Evolutionary conservation across 2,797 vertebrate genomes (phyloP), one percentile per base, ranked within the genome.

Genomic region (Lutjanus argentimaculatus): DNA sequence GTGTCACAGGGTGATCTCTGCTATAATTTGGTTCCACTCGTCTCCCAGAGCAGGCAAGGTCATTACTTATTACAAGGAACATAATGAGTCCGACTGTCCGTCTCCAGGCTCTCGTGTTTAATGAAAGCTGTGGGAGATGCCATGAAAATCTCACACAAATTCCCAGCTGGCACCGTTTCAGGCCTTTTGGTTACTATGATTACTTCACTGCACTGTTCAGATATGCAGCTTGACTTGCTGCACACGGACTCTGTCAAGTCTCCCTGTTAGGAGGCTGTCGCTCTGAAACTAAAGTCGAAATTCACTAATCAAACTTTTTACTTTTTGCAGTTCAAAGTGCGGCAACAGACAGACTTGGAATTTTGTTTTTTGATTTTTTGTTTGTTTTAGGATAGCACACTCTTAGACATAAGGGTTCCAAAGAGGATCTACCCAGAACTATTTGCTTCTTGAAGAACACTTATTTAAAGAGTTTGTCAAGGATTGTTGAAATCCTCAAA

Each of bases 41-140:
- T 77, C 68, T 85, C 68, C 56, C 45, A 8, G 57, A 85, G 83
- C 66, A 69, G 68, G 55, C 57, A 6, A 85, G 76, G 71, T 84
- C 87, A 67, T 46, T 76, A 66, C 57, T 84, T 74, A 58, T 82
- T 66, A 82, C 69, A 8, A 56, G 65, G 53, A 63, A 66, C 77
- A 51, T 64, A 55, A 80, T 76, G 77, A 79, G 52, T 46, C 5
- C 53, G 78, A 74, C 56, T 72, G 78, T 81, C 73, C 49, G 22
- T 76, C 81, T 69, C 64, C 64, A 19, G 77, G 67, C 62, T 70
- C n/a, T 70, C 8, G 0, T 15, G 19, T 77, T 77, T 77, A 80
- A 84, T 78, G 64, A 73, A 85, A 49, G 46, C 63, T 62, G 25
- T 2, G 49, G 65, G 58, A 79, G 67, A 88, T 19, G 55, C n/a